Evolutionary conservation across 2,797 vertebrate genomes (phyloP).

Genomic region (Rhinogobio ventralis): DNA sequence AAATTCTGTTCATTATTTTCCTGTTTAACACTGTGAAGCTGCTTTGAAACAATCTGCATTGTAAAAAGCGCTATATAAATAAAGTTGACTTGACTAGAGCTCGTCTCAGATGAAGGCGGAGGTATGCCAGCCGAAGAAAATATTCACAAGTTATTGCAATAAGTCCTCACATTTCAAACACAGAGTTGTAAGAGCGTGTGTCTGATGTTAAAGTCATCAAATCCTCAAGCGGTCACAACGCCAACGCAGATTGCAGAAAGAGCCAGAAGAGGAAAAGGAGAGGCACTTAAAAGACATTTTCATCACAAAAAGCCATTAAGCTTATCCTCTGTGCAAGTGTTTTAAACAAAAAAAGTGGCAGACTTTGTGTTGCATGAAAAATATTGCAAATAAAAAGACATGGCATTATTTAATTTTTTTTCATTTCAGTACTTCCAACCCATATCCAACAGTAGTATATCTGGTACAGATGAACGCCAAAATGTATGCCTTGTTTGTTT

Average conservation of each 20-base stretch:
- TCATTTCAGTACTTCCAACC: neutral
- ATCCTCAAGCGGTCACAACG: conserved; percentile 44
- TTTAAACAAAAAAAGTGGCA: neutral
- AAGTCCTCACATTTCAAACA: conserved; percentile 10
- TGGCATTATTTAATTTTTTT: no score
- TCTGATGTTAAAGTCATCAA: conserved; percentile 33
- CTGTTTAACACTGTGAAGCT: no score
- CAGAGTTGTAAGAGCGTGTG: neutral
- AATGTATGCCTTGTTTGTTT: neutral
- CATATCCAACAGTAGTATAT: neutral
- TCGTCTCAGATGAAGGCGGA: neutral
- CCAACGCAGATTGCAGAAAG: conserved; percentile 4
- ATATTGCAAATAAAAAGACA: conserved; percentile 5
- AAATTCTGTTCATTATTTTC: no score
- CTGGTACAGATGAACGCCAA: neutral
- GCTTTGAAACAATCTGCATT: no score
- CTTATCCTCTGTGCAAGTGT: neutral
- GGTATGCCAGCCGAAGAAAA: neutral
- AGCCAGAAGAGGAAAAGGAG: neutral
- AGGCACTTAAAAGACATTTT: conserved; percentile 44
- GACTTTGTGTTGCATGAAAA: neutral
- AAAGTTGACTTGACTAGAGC: no score
- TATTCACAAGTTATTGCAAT: conserved; percentile 6
- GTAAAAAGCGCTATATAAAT: no score
- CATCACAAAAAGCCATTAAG: conserved; percentile 46